Base-by-base conservation (phyloP, 30 jellyfish, hydroid and myxozoan genomes). In the Aurelia sp. region DNA sequence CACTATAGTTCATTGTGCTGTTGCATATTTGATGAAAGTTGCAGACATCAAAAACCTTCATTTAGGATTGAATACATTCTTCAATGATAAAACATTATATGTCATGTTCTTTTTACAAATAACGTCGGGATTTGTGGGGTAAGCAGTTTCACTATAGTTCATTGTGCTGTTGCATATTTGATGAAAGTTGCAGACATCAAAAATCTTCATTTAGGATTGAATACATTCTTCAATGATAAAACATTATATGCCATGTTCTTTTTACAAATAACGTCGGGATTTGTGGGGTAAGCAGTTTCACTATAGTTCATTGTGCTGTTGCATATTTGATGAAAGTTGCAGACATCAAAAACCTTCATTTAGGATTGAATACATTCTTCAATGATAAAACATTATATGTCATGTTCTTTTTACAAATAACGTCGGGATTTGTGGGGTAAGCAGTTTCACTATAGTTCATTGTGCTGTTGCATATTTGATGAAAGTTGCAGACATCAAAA, bases 271-370 rank as follows among this genome's bases (percentile, higher is more conserved):
- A 62, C 78, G 4, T 44, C 98, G 20, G 74, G 97, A 57, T 87
- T 84, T 31, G 92, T 93, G 19, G 98, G 98, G 82, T 93, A 93
- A 41, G 52, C 0, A 41, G 5, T 41, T 41, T 41, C n/a, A n/a
- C n/a, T n/a, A n/a, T n/a, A n/a, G n/a, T n/a, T n/a, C n/a, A n/a
- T n/a, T n/a, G n/a, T n/a, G 90, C 90, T 22, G 91, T 88, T 33
- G 88, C 91, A 6, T 87, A 93, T 88, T 81, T 93, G 84, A 87
- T 93, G 85, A 89, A 93, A 50, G 88, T 88, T 31, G 98, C 95
- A 9, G 81, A 88, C 51, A 76, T 93, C 57, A 55, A 76, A 33
- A 44, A 82, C 7, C 69, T 84, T 19, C 67, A 83, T 52, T 41
- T 57, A 17, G 98, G 97, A 12, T 72, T 93, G 31, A 8, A 52